These are phyloP conservation scores for Echinometra lucunter DNA, from an alignment of 53 echinoderm and acorn worm species.

Conservation along the genomic window DNA sequence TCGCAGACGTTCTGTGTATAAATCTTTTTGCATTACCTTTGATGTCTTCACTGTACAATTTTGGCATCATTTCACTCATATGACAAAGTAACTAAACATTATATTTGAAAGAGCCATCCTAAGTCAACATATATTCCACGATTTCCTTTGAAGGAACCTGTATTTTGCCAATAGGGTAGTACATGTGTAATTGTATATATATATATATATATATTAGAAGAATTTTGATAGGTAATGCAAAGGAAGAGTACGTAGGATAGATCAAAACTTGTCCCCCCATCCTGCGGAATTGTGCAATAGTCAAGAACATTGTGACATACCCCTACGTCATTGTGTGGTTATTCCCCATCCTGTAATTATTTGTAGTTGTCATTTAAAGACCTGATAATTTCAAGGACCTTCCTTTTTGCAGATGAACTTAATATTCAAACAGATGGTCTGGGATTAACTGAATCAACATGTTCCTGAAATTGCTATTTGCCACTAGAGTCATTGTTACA, in stretches of 20 bases:
- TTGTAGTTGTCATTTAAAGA: neutral
- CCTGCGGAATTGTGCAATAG: neutral
- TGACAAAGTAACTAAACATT: neutral
- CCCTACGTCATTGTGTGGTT: constrained; percentile 1
- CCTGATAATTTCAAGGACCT: neutral
- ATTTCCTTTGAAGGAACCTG: neutral
- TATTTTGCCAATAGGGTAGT: neutral
- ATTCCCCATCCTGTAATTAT: constrained; percentile 14
- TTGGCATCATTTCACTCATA: neutral
- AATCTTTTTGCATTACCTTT: neutral
- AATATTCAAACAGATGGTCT: neutral
- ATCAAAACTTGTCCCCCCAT: neutral
- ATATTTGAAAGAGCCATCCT: neutral
- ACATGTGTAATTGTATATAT: neutral
- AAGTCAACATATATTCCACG: neutral
- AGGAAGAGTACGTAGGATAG: neutral
- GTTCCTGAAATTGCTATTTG: neutral
- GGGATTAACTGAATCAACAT: neutral
- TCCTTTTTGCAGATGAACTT: neutral
- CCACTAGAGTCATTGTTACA: neutral
- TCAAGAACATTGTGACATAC: neutral
- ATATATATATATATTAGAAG: neutral
- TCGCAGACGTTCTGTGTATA: neutral
- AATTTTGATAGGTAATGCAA: neutral
- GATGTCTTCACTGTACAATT: neutral